These are phyloP conservation scores for Morphnarchus princeps DNA, from an alignment of 2,113 vertebrate species.

Conservation along the genomic window DNA sequence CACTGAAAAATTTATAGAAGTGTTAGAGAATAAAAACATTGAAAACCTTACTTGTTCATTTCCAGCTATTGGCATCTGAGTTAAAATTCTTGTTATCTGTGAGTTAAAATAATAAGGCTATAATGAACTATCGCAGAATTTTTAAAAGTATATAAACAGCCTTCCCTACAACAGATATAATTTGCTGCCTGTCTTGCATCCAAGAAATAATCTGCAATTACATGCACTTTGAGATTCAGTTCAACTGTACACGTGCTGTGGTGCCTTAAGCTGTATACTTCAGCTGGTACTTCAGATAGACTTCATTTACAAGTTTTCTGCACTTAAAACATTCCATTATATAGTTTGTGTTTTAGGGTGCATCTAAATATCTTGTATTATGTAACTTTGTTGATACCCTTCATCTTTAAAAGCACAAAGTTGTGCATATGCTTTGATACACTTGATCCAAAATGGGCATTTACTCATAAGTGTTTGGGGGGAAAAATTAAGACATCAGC, in stretches of 20 bases:
- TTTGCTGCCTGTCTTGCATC: neutral
- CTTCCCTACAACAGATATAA: neutral
- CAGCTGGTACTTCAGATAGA: neutral
- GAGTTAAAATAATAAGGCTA: neutral
- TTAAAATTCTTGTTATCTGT: neutral
- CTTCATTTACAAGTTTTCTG: neutral
- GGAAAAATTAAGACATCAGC: neutral
- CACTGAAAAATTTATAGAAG: neutral
- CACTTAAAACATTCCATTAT: neutral
- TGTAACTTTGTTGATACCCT: neutral
- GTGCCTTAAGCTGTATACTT: neutral
- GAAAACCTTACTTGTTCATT: neutral
- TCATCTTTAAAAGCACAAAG: neutral
- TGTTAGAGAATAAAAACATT: accelerated
- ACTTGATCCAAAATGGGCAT: neutral
- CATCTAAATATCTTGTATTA: neutral
- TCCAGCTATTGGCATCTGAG: neutral
- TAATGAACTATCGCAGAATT: neutral
- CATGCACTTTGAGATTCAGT: neutral
- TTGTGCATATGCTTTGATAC: neutral
- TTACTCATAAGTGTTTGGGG: neutral
- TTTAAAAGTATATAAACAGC: neutral
- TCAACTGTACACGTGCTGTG: neutral
- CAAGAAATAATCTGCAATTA: neutral
- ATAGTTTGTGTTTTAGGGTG: neutral